A percentile compares a stretch with the other conserved stretches of the same genome.
These are phyloP conservation scores for Matsumurasca onukii DNA, from an alignment of 1,140 invertebrate species.

Conservation along the genomic window DNA sequence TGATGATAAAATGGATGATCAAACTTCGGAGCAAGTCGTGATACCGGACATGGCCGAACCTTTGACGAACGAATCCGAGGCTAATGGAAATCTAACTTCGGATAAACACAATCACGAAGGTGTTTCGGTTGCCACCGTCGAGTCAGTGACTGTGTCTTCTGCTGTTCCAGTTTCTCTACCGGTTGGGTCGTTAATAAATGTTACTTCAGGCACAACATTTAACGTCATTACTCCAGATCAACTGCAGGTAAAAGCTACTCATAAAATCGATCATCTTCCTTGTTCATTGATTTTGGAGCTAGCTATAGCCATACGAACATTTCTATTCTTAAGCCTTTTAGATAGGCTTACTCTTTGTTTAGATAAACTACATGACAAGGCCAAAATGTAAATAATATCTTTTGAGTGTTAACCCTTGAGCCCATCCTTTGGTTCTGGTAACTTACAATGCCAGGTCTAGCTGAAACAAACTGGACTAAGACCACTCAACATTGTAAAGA, in stretches of 20 bases:
- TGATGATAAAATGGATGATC: slow-evolving; percentile 52
- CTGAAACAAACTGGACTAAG: too few relatives aligned
- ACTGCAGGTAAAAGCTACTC: slow-evolving; percentile 56
- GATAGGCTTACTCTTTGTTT: too few relatives aligned
- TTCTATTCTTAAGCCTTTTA: too few relatives aligned
- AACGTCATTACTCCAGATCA: slow-evolving; percentile 84
- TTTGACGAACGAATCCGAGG: slow-evolving; percentile 58
- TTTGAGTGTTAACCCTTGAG: too few relatives aligned
- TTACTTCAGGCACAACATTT: slow-evolving; percentile 63
- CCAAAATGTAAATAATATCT: too few relatives aligned
- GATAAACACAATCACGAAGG: slow-evolving; percentile 38
- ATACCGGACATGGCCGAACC: slow-evolving; percentile 67
- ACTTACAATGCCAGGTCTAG: too few relatives aligned
- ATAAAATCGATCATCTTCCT: too few relatives aligned
- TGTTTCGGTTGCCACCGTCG: slow-evolving; percentile 43
- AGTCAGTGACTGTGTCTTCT: slow-evolving; percentile 49
- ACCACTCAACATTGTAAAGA: too few relatives aligned
- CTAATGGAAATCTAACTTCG: slow-evolving; percentile 51
- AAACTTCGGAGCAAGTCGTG: slow-evolving; percentile 64
- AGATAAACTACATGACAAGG: too few relatives aligned
- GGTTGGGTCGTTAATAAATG: slow-evolving; percentile 74
- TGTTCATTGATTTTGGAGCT: too few relatives aligned
- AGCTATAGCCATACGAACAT: too few relatives aligned
- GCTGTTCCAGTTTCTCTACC: slow-evolving; percentile 71
- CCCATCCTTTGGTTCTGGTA: too few relatives aligned